Evolutionary conservation across 2,113 vertebrate genomes (phyloP).

Genomic region (Mastomys natalensis): DNA sequence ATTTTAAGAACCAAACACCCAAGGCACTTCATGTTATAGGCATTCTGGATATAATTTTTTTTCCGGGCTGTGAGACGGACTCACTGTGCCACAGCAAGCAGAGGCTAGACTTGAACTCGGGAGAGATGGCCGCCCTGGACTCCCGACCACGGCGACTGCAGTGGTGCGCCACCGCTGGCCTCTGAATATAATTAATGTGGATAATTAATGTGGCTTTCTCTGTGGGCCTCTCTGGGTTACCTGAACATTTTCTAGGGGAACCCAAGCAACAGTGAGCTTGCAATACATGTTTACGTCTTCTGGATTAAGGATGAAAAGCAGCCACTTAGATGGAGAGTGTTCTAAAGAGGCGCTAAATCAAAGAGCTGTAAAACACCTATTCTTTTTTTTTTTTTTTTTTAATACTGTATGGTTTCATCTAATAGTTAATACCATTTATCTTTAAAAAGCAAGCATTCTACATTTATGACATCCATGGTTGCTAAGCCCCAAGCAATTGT

Average conservation of each 20-base stretch:
- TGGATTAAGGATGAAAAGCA: neutral
- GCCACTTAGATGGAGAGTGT: neutral
- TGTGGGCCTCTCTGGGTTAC: neutral
- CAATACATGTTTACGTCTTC: neutral
- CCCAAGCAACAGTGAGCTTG: neutral
- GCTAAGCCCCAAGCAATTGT: neutral
- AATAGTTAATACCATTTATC: neutral
- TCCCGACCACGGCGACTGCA: too few relatives aligned
- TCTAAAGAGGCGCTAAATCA: neutral
- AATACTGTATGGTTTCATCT: neutral
- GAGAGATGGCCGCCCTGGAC: too few relatives aligned
- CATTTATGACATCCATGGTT: neutral
- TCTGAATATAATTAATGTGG: neutral
- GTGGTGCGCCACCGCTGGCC: too few relatives aligned
- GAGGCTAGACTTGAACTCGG: too few relatives aligned
- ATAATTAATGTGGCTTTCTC: neutral
- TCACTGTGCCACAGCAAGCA: too few relatives aligned
- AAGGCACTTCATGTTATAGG: neutral
- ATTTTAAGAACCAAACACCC: neutral
- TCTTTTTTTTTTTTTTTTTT: neutral
- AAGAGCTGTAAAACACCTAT: neutral
- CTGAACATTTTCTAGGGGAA: neutral
- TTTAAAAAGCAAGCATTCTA: neutral
- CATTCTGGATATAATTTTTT: neutral
- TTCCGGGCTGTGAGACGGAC: too few relatives aligned